A percentile compares a stretch with the other conserved stretches of the same genome.
Evolutionary conservation across 2,888 invertebrate genomes (phyloP).

Genomic region (Pinctada fucata): DNA sequence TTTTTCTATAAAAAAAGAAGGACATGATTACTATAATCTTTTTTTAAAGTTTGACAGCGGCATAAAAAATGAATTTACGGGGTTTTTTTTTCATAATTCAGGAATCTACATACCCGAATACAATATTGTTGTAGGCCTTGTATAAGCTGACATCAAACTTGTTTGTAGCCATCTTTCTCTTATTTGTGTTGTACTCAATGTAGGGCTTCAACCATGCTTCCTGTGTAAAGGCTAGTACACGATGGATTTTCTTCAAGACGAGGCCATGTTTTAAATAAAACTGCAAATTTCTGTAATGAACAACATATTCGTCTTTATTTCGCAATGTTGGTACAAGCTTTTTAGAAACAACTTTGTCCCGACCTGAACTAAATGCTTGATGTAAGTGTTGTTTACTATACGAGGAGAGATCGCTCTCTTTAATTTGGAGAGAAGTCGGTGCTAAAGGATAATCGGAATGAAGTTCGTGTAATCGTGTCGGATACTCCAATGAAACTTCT

Average conservation of each 20-base stretch:
- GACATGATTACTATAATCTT: not conserved
- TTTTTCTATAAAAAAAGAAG: conserved; percentile 4
- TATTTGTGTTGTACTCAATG: conserved; percentile 29
- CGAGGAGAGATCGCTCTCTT: not conserved
- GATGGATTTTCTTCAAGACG: conserved; percentile 13
- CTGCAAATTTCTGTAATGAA: conserved; percentile 27
- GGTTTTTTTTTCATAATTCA: too few relatives aligned
- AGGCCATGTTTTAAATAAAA: conserved; percentile 21
- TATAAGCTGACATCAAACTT: conserved; percentile 25
- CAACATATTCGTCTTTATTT: conserved; percentile 23
- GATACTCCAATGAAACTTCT: not conserved
- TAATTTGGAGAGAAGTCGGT: not conserved
- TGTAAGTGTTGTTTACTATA: not conserved
- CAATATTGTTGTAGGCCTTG: conserved; percentile 21
- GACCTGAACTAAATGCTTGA: not conserved
- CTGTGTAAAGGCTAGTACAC: conserved; percentile 14
- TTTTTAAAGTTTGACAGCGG: not conserved
- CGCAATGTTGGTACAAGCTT: conserved; percentile 35
- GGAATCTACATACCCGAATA: conserved; percentile 16
- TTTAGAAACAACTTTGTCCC: not conserved
- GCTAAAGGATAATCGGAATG: conserved; percentile 5
- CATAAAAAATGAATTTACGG: not conserved
- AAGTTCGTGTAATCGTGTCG: not conserved
- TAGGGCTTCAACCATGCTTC: conserved; percentile 28
- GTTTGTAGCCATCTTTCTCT: conserved; percentile 7